Evolutionary conservation across 2,797 vertebrate genomes (phyloP).

Genomic region (Erethizon dorsatum): DNA sequence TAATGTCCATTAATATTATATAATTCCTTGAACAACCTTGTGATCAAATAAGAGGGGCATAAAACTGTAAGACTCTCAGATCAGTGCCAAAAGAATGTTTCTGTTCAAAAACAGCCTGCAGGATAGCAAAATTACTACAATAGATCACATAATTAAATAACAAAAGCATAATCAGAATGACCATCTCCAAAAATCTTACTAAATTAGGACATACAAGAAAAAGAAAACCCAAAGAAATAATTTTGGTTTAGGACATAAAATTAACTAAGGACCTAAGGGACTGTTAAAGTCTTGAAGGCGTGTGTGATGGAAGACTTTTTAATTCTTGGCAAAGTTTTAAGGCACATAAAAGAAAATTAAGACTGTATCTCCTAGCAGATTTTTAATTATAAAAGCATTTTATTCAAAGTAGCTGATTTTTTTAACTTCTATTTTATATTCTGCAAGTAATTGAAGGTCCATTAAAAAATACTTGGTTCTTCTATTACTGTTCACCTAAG

Average conservation of each 20-base stretch:
- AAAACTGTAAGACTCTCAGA: constrained; percentile 76
- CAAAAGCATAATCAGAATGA: constrained; percentile 80
- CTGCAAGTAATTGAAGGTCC: constrained; percentile 56
- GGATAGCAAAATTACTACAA: constrained; percentile 75
- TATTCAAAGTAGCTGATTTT: constrained; percentile 69
- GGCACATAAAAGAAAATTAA: constrained; percentile 72
- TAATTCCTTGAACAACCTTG: constrained; percentile 84
- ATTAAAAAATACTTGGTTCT: constrained; percentile 49
- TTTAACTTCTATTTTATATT: constrained; percentile 13
- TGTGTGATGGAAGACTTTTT: constrained; percentile 72
- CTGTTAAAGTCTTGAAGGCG: constrained; percentile 58
- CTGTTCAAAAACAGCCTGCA: constrained; percentile 80
- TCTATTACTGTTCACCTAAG: constrained; percentile 14
- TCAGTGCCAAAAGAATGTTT: constrained; percentile 72
- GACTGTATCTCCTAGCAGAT: constrained; percentile 34
- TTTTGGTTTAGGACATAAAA: constrained; percentile 75
- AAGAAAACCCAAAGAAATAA: constrained; percentile 57
- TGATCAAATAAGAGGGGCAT: constrained; percentile 79
- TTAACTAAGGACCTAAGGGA: constrained; percentile 69
- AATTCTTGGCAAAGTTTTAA: constrained; percentile 77
- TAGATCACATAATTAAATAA: constrained; percentile 82
- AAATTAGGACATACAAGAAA: constrained; percentile 41
- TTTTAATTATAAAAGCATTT: constrained; percentile 77
- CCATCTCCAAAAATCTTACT: constrained; percentile 70
- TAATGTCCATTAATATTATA: constrained; percentile 58